Conservation (phyloP, 2,797 vertebrate species). For the Pangasius mekongensis region DNA sequence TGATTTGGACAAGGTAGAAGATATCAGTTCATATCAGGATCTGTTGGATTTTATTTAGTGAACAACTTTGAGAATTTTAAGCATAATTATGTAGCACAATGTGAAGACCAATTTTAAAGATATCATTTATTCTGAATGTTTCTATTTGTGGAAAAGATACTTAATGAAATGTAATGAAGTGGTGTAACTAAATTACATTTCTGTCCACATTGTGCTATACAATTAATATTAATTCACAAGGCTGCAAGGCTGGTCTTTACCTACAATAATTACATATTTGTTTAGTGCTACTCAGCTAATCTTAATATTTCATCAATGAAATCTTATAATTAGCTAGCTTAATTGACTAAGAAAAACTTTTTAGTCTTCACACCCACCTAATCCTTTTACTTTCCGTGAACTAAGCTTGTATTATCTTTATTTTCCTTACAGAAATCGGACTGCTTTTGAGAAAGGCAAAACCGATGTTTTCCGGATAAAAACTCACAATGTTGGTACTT, state of each 20-base stretch:
- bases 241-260: neutral
- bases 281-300: neutral
- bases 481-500: slow-evolving; percentile 90
- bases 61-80: neutral
- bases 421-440: slow-evolving; percentile 85
- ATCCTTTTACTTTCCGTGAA: neutral
- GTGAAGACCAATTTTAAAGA: neutral
- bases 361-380: neutral
- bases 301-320: neutral
- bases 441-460: slow-evolving; percentile 89
- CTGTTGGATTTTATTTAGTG: neutral
- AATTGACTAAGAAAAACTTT: neutral
- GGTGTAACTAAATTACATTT: slow-evolving; percentile 26
- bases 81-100: slow-evolving; percentile 19
- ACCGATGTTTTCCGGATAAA: slow-evolving; percentile 92
- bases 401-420: neutral
- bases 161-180: slow-evolving; percentile 19
- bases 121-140: neutral
- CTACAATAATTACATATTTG: neutral
- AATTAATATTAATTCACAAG: slow-evolving; percentile 10
- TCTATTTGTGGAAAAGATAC: neutral
- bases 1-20: neutral
- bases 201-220: slow-evolving; percentile 33
- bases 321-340: neutral
- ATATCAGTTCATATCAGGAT: neutral